Percentiles rank a stretch among this genome's conserved stretches.
Evolutionary conservation across 1,140 invertebrate genomes (phyloP).

Genomic region (Listronotus oregonensis): DNA sequence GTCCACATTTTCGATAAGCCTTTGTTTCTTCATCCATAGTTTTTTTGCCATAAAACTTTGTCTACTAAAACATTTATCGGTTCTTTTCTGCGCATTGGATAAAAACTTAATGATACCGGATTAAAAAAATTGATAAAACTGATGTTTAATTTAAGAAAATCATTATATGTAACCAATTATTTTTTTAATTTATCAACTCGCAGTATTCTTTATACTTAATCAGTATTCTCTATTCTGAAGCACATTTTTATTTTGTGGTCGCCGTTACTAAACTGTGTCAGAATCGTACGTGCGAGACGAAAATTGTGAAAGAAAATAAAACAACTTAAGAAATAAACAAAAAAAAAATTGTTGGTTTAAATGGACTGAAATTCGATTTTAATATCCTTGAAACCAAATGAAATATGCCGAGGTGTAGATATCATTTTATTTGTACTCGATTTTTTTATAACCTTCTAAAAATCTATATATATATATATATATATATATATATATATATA

Average conservation of each 20-base stretch:
- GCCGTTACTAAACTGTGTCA: constrained; percentile 32
- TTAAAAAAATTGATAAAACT: no score
- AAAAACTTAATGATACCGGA: no score
- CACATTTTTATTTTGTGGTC: constrained; percentile 20
- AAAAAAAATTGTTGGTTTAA: constrained; percentile 14
- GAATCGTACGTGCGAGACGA: constrained; percentile 29
- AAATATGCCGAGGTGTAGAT: constrained; percentile 19
- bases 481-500: no score
- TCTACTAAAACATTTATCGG: no score
- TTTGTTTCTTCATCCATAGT: no score
- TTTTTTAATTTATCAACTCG: constrained; percentile 10
- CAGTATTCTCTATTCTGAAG: constrained; percentile 5
- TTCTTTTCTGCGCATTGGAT: no score
- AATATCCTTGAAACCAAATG: constrained; percentile 31
- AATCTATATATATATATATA: no score
- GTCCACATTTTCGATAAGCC: no score
- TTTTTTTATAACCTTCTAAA: not conserved
- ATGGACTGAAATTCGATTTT: constrained; percentile 34
- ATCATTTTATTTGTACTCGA: not conserved
- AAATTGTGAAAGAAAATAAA: constrained; percentile 28
- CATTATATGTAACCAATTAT: not conserved
- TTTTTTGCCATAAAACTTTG: no score
- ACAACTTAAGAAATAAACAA: not conserved
- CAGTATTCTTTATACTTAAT: constrained; percentile 10
- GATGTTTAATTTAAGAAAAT: no score